Evolutionary conservation across 2,113 vertebrate genomes (phyloP).

Genomic region (Syngnathus scovelli): DNA sequence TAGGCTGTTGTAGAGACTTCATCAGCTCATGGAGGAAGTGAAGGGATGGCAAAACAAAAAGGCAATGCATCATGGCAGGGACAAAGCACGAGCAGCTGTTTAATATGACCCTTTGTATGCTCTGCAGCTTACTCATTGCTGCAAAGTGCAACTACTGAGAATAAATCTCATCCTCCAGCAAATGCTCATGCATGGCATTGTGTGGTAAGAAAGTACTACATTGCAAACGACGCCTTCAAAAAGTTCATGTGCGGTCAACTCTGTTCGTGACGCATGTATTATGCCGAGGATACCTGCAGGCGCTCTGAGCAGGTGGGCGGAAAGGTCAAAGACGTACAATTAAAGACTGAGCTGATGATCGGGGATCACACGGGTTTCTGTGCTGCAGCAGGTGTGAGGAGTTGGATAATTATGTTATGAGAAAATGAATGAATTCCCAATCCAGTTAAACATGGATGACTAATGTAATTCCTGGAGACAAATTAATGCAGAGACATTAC

Average conservation of each 20-base stretch:
- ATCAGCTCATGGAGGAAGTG: constrained; percentile 40
- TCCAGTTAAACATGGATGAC: constrained; percentile 30
- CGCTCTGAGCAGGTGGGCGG: constrained; percentile 19
- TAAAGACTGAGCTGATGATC: constrained; percentile 36
- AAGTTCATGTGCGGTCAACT: constrained; percentile 9
- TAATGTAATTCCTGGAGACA: constrained; percentile 32
- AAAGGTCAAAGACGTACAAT: constrained; percentile 47
- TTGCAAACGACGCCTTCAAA: constrained; percentile 1
- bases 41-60: constrained; percentile 45
- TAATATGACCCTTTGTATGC: constrained; percentile 46
- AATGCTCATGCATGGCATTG: constrained; percentile 42
- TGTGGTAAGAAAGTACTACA: constrained; percentile 15
- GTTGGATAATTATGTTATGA: constrained; percentile 27
- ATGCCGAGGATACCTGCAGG: constrained; percentile 22
- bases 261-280: constrained; percentile 25
- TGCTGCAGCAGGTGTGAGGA: constrained; percentile 31
- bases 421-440: constrained; percentile 39
- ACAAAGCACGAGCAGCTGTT: constrained; percentile 40
- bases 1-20: constrained; percentile 43
- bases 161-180: constrained; percentile 49
- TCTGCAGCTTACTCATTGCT: constrained; percentile 41
- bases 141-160: constrained; percentile 26
- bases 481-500: constrained; percentile 45
- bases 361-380: constrained; percentile 42
- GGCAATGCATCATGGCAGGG: constrained; percentile 50